Percentiles rank a stretch among this genome's conserved stretches.
Conservation (phyloP, 1,140 invertebrate species). For the Pogonomyrmex californicus region DNA sequence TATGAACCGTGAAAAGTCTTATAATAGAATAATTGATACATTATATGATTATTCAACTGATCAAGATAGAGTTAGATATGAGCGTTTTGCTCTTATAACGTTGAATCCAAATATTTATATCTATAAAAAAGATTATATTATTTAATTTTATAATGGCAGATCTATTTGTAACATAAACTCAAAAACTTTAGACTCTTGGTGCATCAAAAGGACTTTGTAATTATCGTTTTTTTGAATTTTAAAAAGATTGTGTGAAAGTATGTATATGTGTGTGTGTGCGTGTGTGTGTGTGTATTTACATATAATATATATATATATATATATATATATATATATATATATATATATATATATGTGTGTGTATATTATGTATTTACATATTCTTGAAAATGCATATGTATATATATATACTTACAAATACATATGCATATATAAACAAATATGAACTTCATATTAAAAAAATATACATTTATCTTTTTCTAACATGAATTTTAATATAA, state of each 20-base stretch:
- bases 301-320: too few relatives aligned
- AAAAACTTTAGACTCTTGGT: neutral
- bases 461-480: too few relatives aligned
- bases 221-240: neutral
- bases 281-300: too few relatives aligned
- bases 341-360: too few relatives aligned
- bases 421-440: too few relatives aligned
- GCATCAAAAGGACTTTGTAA: neutral
- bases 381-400: too few relatives aligned
- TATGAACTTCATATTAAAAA: too few relatives aligned
- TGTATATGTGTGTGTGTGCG: too few relatives aligned
- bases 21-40: constrained; percentile 12
- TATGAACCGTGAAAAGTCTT: constrained; percentile 35
- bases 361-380: too few relatives aligned
- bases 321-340: too few relatives aligned
- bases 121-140: constrained; percentile 4
- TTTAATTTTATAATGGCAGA: constrained; percentile 22
- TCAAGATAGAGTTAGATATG: constrained; percentile 7
- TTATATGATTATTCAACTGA: constrained; percentile 14
- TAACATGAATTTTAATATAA: neutral
- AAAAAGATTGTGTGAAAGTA: too few relatives aligned
- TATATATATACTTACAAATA: neutral
- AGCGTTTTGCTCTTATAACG: constrained; percentile 22
- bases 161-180: neutral
- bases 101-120: constrained; percentile 34